Base-by-base conservation (phyloP, 1,140 invertebrate species). In the Zaprionus ghesquierei region DNA sequence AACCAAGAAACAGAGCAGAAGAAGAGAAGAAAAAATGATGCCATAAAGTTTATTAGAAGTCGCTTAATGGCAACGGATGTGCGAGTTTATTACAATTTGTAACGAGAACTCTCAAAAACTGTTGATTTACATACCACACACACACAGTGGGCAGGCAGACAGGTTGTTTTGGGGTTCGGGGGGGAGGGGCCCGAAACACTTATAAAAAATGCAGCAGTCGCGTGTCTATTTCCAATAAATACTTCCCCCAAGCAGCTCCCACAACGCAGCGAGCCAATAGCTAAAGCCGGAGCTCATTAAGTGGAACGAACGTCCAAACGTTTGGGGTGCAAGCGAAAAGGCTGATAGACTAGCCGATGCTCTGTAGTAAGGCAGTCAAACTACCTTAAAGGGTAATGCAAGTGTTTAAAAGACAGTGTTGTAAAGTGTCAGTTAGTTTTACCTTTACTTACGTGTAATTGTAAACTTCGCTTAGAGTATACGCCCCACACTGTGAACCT, bases 41-140 rank as follows among this genome's bases (percentile, higher is more conserved):
- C 81, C 79, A 82, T 87, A 87, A 87, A 86, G 82, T 86, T 87
- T 85, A 86, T 86, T 86, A 86, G 82, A 87, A 86, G 81, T 87
- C 81, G 86, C 81, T 86, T 87, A 87, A 82, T 81, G 75, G 81
- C 81, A 79, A 62, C 81, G 81, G 81, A 86, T 86, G 81, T 86
- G 66, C 75, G 77, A 80, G 82, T 87, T 86, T 86, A 86, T 86
- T 86, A 87, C 82, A 82, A 86, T 87, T 87, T 86, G 81, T 81
- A 86, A 86, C 79, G 81, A 81, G 75, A 81, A 69, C 69, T 68
- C 75, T 75, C 69, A 72, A 75, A 72, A 66, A 64, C 69, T 75
- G 69, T 75, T 75, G 69, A 72, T 71, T 75, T 72, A 75, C 72
- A 70, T 69, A 70, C 51, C n/a, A 35, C 20, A 20, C 35, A 60